Evolutionary conservation across 2,113 vertebrate genomes (phyloP), one percentile per base, ranked within the genome.

Genomic region (Vulpes lagopus): DNA sequence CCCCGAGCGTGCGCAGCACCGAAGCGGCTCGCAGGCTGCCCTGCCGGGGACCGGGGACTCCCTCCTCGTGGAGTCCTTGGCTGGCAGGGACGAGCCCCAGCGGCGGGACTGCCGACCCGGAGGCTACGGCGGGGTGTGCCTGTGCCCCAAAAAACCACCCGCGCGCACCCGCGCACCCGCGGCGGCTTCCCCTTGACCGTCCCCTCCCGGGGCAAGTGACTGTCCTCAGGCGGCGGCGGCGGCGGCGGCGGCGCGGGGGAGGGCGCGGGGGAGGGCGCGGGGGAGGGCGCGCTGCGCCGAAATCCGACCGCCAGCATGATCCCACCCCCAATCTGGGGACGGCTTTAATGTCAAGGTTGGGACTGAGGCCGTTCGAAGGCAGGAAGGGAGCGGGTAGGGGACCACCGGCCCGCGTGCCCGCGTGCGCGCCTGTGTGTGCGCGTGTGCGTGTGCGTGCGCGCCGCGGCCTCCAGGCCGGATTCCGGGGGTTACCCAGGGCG

Each of bases 291-390:
- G 69, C 51, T 8, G 32, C 1, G 11, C 69, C 10, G 59, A 67
- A 69, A 74, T 2, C 12, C 1, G 64, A 64, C 67, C 43, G 91
- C 64, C 92, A 67, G 7, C 55, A 11, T 17, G 55, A 88, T 20
- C 49, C 30, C 60, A 90, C 43, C 67, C 96, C 96, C 97, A 94
- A 97, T 95, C 93, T 95, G 97, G 98, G 85, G 64, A 85, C 69
- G 96, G 9, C 84, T 87, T 88, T 82, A 69, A 85, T 71, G 15
- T 91, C 60, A 87, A 89, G 65, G 25, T 38, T 84, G 62, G 89
- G 22, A 85, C 94, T 80, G 82, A 86, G 51, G 71, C 64, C 69
- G 27, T 32, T n/a, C 11, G 2, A 32, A 32, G 69, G 17, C 23
- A 57, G 62, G 22, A 43, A 10, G 14, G 74, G 20, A 12, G 23